phyloP scores from a whole-genome alignment of 2,113 vertebrate genomes.

The Quiscalus mexicanus region DNA sequence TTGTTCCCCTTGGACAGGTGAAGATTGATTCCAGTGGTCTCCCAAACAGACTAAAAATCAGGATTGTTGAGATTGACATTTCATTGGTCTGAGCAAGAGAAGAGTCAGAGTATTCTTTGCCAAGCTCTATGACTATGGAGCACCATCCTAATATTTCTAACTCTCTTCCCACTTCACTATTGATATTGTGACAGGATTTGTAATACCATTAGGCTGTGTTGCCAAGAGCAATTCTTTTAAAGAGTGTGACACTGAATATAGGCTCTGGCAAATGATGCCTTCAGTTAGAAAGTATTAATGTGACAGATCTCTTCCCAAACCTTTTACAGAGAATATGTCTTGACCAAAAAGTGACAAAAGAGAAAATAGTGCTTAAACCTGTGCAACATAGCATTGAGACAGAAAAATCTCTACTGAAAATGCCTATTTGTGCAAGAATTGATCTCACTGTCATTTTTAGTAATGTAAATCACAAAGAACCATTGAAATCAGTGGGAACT shows the following conservation, averaged over 20 bases:
- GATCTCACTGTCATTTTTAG: not conserved
- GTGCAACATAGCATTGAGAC: not conserved
- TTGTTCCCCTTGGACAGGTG: not conserved
- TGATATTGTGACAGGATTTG: constrained; percentile 48
- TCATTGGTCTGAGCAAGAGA: not conserved
- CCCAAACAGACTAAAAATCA: not conserved
- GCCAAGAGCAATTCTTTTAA: constrained; percentile 42
- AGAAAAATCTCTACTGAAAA: constrained; percentile 13
- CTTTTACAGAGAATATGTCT: constrained; percentile 30
- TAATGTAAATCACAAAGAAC: not conserved
- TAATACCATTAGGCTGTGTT: constrained; percentile 32
- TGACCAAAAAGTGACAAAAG: constrained; percentile 27
- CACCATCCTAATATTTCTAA: constrained; percentile 21
- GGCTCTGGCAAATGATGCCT: constrained; percentile 32
- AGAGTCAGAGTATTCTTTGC: constrained; percentile 14
- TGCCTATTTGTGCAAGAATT: not conserved
- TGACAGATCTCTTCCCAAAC: constrained; percentile 37
- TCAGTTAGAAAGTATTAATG: constrained; percentile 47
- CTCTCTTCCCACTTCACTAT: constrained; percentile 18
- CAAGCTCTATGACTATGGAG: not conserved
- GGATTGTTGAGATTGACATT: not conserved
- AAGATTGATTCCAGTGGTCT: constrained; percentile 16
- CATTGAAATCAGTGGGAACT: not conserved
- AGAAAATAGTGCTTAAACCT: constrained; percentile 23
- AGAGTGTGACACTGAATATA: constrained; percentile 56